Percentiles rank a stretch among this genome's conserved stretches.
These are phyloP conservation scores for Notolepis coatsorum DNA, from an alignment of 2,797 vertebrate species.

Conservation along the genomic window DNA sequence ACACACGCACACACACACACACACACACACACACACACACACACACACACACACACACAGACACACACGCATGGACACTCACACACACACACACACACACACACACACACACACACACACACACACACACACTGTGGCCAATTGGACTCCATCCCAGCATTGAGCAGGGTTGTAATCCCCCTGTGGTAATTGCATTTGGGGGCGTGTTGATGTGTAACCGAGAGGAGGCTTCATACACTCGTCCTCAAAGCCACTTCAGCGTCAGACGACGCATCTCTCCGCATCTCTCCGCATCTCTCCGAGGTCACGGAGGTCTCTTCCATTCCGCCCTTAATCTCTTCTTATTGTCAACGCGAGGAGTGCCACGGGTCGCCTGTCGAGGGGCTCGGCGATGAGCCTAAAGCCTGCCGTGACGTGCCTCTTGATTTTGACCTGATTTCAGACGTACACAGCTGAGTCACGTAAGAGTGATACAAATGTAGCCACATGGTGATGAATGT, in stretches of 20 bases:
- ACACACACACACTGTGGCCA: constrained; percentile 52
- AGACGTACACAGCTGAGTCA: constrained; percentile 55
- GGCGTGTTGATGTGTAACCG: constrained; percentile 25
- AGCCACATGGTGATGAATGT: constrained; percentile 9
- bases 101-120: constrained; percentile 56
- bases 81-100: constrained; percentile 46
- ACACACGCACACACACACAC: constrained; percentile 48
- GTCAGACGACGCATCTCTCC: constrained; percentile 37
- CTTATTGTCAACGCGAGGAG: constrained; percentile 55
- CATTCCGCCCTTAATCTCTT: constrained; percentile 67
- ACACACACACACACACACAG: not conserved
- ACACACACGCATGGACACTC: constrained; percentile 12
- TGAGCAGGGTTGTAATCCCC: constrained; percentile 64
- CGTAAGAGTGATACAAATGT: constrained; percentile 14
- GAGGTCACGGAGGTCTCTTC: constrained; percentile 62
- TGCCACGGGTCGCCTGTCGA: too few relatives aligned
- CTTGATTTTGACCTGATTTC: constrained; percentile 55
- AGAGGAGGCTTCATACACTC: constrained; percentile 43
- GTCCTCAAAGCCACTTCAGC: constrained; percentile 55
- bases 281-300: constrained; percentile 55
- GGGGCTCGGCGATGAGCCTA: constrained; percentile 61
- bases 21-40: constrained; percentile 62
- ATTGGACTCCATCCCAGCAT: constrained; percentile 55
- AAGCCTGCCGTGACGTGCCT: constrained; percentile 41
- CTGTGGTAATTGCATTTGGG: constrained; percentile 66